Conservation (phyloP, 2,888 invertebrate species). For the Amblyjoppa fuscipennis region DNA sequence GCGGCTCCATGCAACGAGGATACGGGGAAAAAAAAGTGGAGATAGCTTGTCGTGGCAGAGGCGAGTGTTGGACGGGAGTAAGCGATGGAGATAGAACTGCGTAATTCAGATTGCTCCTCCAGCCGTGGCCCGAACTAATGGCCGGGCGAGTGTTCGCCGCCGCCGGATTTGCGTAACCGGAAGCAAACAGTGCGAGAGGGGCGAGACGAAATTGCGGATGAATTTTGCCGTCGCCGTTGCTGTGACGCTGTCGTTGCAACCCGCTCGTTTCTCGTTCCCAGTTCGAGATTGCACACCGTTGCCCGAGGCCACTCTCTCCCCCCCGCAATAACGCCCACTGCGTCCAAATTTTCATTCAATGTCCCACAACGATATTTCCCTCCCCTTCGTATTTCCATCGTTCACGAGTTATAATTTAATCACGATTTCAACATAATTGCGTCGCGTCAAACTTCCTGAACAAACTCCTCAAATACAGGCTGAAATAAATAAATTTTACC, state of each 20-base stretch:
- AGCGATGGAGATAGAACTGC: conserved; percentile 45
- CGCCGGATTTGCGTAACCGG: conserved; percentile 43
- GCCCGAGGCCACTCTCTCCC: neutral
- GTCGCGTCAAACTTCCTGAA: no score
- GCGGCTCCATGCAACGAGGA: neutral
- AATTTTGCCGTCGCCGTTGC: neutral
- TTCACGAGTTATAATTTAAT: no score
- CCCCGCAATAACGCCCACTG: conserved; percentile 9
- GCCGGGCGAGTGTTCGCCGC: conserved; percentile 47
- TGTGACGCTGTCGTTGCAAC: neutral
- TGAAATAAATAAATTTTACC: no score
- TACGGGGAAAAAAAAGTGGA: conserved; percentile 1
- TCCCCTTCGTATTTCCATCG: no score
- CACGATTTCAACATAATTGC: no score
- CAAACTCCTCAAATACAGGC: no score
- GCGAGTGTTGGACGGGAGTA: conserved; percentile 9
- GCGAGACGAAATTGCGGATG: conserved; percentile 7
- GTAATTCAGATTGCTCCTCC: conserved; percentile 61
- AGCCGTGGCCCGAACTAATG: conserved; percentile 38
- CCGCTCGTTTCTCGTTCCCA: conserved; percentile 23
- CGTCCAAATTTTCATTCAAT: conserved; percentile 10
- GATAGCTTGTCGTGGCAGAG: conserved; percentile 7
- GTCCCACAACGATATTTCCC: neutral
- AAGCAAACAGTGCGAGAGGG: conserved; percentile 28
- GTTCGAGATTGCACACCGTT: conserved; percentile 11